Base-by-base conservation (phyloP, 2,888 invertebrate species). In the Agriopis marginaria region DNA sequence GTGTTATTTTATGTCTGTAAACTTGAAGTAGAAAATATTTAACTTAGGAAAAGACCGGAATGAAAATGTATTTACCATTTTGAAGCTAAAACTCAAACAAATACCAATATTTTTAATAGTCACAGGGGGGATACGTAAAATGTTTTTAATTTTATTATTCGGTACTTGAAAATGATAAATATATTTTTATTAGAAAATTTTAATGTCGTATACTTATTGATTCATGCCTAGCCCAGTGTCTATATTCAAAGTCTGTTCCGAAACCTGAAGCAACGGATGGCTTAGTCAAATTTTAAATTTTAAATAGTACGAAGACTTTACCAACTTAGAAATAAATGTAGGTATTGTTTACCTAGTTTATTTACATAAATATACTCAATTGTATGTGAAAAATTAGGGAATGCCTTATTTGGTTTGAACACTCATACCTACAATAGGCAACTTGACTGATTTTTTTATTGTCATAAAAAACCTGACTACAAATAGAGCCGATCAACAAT, bases 1-100 rank as follows among this genome's bases (percentile, higher is more conserved):
- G 82, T 87, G 79, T 86, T 89, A 89, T 88, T 90, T 83, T 66
- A 86, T 87, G 88, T 90, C 87, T 90, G 88, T 91, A 90, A 86
- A 89, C 87, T 87, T 89, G 79, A 82, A 84, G 83, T 91, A 91
- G 88, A 87, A 86, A 88, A 86, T 86, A 86, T 83, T 51, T 70
- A 77, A 67, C 65, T 66, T 68, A 73, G 63, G 44, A 86, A 75
- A 83, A 83, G 81, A 87, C 82, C 64, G 75, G 66, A 70, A 72
- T 66, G 42, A 63, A 72, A 72, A 66, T 75, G 72, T 76, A 76
- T 72, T 71, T 66, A 77, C 47, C 55, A 76, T 76, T 77, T 77
- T 76, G 73, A 73, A 71, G 72, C 10, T 61, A 10, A 59, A 11
- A 53, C n/a, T 32, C 61, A 51, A 10, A 17, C 42, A 42, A 17